Evolutionary conservation across 53 echinoderm and acorn worm species (phyloP), one percentile per base, ranked within the genome.

Genomic region (Glandiceps talaboti): DNA sequence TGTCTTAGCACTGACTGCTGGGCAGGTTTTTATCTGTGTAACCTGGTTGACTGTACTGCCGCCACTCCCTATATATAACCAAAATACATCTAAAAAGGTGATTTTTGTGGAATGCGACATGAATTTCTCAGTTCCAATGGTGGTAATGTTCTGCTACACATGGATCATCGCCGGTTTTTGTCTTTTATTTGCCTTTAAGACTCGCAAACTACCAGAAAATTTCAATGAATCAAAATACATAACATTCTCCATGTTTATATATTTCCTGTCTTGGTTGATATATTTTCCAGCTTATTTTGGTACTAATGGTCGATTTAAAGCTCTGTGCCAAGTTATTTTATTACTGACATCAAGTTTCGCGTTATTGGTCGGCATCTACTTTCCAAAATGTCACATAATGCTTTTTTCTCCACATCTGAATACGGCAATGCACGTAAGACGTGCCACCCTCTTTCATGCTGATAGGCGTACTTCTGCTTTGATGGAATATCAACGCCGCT

Each of bases 221-320:
- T 93, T 90, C 79, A 89, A 93, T 84, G 93, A 93, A 78, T 87
- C 93, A 74, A 87, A 89, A 20, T 93, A 90, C 82, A 93, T 93
- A 76, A 90, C 93, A 1, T 89, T 90, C 73, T 83, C 86, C 73
- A 93, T 93, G 93, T 33, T 90, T 32, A 89, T 93, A 74, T 93
- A 90, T 82, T 83, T 93, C 20, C 84, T 93, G 14, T 88, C 90
- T 75, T 93, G 90, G 88, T 85, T 93, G 85, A 89, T 93, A 1
- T 93, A 89, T 27, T 75, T 93, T 25, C 90, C 93, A 28, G 86
- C 86, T 12, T 90, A 93, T 79, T 88, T 93, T 74, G 85, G 85
- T 29, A 88, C 90, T 25, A 90, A 83, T 14, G 93, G 93, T 1
- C 64, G 64, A 45, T 45, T 45, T 45, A 45, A 45, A 45, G 64